Conservation (phyloP, 2,113 vertebrate species). For the Salvelinus sp. region DNA sequence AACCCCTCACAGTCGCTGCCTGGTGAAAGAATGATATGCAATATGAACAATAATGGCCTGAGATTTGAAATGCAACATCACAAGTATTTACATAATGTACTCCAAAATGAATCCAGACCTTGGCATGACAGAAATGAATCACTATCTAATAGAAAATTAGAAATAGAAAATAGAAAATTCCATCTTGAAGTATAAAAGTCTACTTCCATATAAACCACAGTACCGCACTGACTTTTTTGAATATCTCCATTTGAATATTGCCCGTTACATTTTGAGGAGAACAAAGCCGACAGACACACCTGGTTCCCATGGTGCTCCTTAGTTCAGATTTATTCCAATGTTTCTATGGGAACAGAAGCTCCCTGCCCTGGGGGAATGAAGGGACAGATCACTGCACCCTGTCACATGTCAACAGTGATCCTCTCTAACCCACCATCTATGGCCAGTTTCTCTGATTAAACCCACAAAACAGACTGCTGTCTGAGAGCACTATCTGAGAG, state of each 20-base stretch:
- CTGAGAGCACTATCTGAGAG: no score
- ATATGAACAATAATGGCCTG: no score
- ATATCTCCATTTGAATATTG: not conserved
- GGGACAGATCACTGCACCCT: not conserved
- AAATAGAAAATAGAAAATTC: no score
- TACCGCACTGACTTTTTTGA: no score
- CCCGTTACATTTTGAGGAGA: not conserved
- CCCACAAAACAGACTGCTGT: no score
- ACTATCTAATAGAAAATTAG: no score
- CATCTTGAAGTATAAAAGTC: no score
- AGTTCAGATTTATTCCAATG: not conserved
- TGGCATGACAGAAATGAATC: not conserved
- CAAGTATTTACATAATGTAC: not conserved
- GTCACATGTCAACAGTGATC: not conserved
- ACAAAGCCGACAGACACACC: not conserved
- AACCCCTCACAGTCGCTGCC: no score
- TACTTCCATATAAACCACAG: no score
- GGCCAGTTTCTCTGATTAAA: no score
- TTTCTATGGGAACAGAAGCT: not conserved
- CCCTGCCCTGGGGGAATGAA: not conserved
- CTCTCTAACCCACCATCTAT: not conserved
- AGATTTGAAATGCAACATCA: no score
- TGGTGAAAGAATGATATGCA: no score
- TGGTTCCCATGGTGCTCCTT: not conserved
- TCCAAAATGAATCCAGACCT: not conserved